Evolutionary conservation across 2,888 invertebrate species (phyloP).

Genomic region (Caenorhabditis doughertyi): DNA sequence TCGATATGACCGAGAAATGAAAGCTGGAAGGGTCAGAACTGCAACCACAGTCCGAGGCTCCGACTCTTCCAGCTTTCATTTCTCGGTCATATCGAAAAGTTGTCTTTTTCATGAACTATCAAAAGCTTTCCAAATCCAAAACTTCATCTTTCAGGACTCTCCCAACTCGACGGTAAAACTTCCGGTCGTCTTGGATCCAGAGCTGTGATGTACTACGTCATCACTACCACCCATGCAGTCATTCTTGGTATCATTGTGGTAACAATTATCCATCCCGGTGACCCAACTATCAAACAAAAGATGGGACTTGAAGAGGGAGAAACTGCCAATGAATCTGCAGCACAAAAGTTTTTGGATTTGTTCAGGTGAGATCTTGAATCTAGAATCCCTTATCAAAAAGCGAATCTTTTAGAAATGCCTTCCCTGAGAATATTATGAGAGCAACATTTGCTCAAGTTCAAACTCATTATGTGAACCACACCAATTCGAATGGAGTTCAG

Average conservation of each 20-base stretch:
- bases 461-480: constrained; percentile 68
- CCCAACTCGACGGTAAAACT: constrained; percentile 86
- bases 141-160: constrained; percentile 85
- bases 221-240: constrained; percentile 87
- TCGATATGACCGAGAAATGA: too few relatives aligned
- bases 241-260: constrained; percentile 86
- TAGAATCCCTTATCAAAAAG: background rate
- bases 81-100: too few relatives aligned
- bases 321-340: constrained; percentile 74
- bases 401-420: constrained; percentile 88
- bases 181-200: constrained; percentile 87
- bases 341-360: constrained; percentile 92
- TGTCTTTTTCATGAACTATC: too few relatives aligned
- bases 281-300: constrained; percentile 83
- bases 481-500: constrained; percentile 24
- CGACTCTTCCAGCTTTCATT: too few relatives aligned
- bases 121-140: background rate
- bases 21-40: too few relatives aligned
- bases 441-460: constrained; percentile 84
- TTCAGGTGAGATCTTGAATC: constrained; percentile 86
- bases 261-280: constrained; percentile 86
- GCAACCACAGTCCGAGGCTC: too few relatives aligned
- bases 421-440: constrained; percentile 93
- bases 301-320: constrained; percentile 35
- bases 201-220: constrained; percentile 86